Evolutionary conservation across 1,140 invertebrate species (phyloP), one percentile per base, ranked within the genome.

Genomic region (Chelonus insularis): DNA sequence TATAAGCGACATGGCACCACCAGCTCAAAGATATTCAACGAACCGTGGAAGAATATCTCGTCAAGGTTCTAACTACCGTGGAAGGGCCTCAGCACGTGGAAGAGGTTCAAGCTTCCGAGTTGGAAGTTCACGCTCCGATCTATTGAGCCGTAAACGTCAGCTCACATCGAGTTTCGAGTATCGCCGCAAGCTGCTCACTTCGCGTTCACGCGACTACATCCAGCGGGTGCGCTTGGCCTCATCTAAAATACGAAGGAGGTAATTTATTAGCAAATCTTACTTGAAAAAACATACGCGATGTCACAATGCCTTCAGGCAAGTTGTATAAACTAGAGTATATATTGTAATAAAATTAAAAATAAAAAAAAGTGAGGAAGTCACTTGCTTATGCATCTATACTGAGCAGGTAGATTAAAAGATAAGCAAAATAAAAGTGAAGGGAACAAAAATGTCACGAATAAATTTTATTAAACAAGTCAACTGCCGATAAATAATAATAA

Each of bases 181-280:
- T 74, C 75, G 77, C 47, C 75, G 77, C 67, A 80, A 80, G 74
- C 67, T 80, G 68, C 71, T 79, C 51, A 73, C 72, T 45, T 73
- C 78, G 66, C 72, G 77, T 57, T 75, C 78, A 41, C 76, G 77
- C 55, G 78, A 80, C 73, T 80, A 79, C 76, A 70, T 79, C 43
- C 78, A 80, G 66, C 77, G 78, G 68, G 73, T 75, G 69, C 76
- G 78, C 72, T 75, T 78, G 75, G 72, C 75, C 47, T 71, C 72
- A 37, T 73, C 78, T 48, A 78, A 78, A 71, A 69, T 78, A 70
- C 76, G 76, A 66, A 73, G 78, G 76, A 78, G 78, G 76, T 78
- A 78, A 80, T 69, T 76, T 74, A 75, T 75, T 76, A 63, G 71
- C 70, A 72, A 72, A 70, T 74, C 69, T 73, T 67, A 75, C n/a